Evolutionary conservation across 1,140 invertebrate genomes (phyloP).

Genomic region (Drosophila gunungcola): DNA sequence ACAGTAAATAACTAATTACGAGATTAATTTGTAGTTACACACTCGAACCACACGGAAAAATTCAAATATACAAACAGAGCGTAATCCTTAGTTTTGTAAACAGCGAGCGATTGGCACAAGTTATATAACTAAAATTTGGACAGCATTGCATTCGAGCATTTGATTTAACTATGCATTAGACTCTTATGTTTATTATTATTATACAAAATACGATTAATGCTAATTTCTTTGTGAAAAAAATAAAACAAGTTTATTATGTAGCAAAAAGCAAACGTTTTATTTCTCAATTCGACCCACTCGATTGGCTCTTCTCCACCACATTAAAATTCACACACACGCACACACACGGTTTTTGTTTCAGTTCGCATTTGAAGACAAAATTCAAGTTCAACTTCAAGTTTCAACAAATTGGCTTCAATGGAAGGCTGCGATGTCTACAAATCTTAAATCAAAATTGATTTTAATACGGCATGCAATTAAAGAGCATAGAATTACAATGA

Average conservation of each 20-base stretch:
- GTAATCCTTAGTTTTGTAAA: constrained; percentile 69
- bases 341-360: constrained; percentile 12
- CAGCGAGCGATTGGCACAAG: constrained; percentile 74
- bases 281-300: constrained; percentile 45
- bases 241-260: constrained; percentile 80
- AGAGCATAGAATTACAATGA: constrained; percentile 48
- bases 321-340: background rate
- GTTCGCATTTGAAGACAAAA: background rate
- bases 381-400: constrained; percentile 49
- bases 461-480: constrained; percentile 66
- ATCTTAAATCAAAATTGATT: constrained; percentile 80
- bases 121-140: constrained; percentile 58
- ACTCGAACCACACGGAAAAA: constrained; percentile 25
- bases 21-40: constrained; percentile 75
- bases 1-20: constrained; percentile 65
- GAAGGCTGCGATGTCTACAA: constrained; percentile 79
- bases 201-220: constrained; percentile 75
- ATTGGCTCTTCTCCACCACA: constrained; percentile 18
- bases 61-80: constrained; percentile 25
- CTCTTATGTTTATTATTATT: constrained; percentile 76
- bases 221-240: constrained; percentile 80
- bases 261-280: constrained; percentile 62
- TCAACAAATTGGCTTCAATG: constrained; percentile 76
- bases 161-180: constrained; percentile 76
- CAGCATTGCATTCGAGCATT: constrained; percentile 79